phyloP scores from a whole-genome alignment of 2,797 vertebrate species.

The Silurus aristotelis region DNA sequence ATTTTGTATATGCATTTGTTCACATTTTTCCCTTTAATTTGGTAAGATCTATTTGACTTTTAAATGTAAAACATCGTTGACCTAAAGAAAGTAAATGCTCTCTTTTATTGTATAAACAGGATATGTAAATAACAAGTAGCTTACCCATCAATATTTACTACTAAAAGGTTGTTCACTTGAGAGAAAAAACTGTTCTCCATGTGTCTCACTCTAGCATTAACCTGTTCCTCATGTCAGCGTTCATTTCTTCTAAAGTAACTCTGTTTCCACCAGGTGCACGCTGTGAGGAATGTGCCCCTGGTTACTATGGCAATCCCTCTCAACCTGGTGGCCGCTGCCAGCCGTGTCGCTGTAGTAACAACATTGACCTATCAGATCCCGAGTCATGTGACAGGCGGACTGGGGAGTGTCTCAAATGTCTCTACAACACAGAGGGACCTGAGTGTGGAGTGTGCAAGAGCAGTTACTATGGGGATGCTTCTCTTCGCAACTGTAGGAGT shows the following conservation, averaged over 20 bases:
- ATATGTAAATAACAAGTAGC: neutral
- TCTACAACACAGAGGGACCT: conserved; percentile 88
- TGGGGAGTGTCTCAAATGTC: conserved; percentile 87
- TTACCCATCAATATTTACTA: neutral
- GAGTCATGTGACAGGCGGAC: conserved; percentile 82
- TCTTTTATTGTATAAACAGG: conserved; percentile 11
- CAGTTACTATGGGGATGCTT: conserved; percentile 87
- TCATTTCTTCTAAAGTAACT: conserved; percentile 29
- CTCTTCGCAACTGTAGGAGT: conserved; percentile 88
- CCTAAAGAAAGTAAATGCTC: neutral
- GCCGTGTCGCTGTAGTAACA: conserved; percentile 88
- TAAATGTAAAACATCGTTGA: neutral
- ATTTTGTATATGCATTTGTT: neutral
- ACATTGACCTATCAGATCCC: conserved; percentile 85
- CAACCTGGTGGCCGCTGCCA: conserved; percentile 84
- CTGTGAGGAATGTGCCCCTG: conserved; percentile 91
- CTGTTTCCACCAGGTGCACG: conserved; percentile 75
- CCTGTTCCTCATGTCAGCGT: neutral
- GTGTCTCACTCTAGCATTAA: neutral
- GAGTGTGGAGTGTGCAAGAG: conserved; percentile 83
- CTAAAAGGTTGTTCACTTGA: neutral
- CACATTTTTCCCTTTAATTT: neutral
- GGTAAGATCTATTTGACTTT: neutral
- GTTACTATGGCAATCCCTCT: conserved; percentile 87
- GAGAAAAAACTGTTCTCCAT: neutral